A percentile compares a stretch with the other conserved stretches of the same genome.
These are phyloP conservation scores for Muntiacus reevesi DNA, from an alignment of 2,113 vertebrate species.

Conservation along the genomic window DNA sequence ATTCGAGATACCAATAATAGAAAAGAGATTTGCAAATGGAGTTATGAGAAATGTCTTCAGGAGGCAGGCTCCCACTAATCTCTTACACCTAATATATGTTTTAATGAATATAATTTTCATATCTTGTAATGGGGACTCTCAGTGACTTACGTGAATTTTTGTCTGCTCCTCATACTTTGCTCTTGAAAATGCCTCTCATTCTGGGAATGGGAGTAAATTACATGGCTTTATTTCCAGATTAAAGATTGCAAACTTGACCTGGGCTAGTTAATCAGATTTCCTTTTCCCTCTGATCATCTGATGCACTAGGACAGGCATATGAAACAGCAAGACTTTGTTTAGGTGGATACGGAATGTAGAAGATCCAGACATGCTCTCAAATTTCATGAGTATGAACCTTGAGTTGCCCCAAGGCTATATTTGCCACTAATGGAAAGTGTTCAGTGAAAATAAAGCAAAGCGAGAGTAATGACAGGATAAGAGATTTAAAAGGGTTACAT, in stretches of 20 bases:
- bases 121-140: neutral
- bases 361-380: neutral
- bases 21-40: neutral
- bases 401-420: neutral
- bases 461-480: neutral
- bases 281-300: neutral
- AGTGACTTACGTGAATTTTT: neutral
- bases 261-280: neutral
- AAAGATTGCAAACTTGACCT: neutral
- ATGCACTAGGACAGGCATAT: accelerated
- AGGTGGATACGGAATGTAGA: neutral
- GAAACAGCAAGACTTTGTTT: neutral
- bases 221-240: neutral
- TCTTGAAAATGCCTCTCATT: neutral
- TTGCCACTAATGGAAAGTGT: neutral
- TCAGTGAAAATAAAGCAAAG: neutral
- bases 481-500: neutral
- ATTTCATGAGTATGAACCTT: neutral
- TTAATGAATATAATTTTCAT: neutral
- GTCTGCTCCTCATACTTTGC: neutral
- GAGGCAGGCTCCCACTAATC: neutral
- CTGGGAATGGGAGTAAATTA: neutral
- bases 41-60: neutral
- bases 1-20: neutral
- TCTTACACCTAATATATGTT: neutral